Base-by-base conservation (phyloP, 2,797 vertebrate species). In the Propithecus perrieri region DNA sequence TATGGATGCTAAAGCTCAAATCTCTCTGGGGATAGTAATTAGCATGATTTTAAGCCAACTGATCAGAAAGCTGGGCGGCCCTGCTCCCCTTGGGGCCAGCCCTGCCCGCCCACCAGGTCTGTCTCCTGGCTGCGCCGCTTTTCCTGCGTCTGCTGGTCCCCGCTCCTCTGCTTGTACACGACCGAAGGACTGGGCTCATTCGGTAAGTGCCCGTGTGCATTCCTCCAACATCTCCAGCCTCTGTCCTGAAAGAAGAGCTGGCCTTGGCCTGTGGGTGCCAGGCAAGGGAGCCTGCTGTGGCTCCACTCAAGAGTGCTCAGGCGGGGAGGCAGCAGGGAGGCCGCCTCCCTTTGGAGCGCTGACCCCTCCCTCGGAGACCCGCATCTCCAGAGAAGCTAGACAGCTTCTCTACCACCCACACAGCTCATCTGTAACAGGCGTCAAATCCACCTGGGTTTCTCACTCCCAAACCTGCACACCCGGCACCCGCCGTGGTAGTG, bases 181-280 rank as follows among this genome's bases (percentile, higher is more conserved):
- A 14, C 75, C 1, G 4, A 18, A 24, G 48, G 35, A 2, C 61
- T 24, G 12, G 38, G 50, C 38, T 14, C 41, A n/a, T 69, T 14
- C 2, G 5, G 6, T 43, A 46, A n/a, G 30, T n/a, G 5, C 38
- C 15, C 6, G 15, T 38, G 9, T 85, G 63, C n/a, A 33, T 38
- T 67, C 6, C 83, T 53, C 33, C 26, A 46, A 28, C 5, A 12
- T 4, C 33, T 48, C 43, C 46, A 85, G 81, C 15, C 33, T 85
- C 61, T 33, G 38, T 57, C 55, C 78, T 48, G 75, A 67, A 50
- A 35, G 55, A 35, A 55, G 17, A 12, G 48, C 4, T 11, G 38
- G 50, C 18, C 33, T 9, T 6, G 86, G 12, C 12, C 61, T 7
- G 46, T 24, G 35, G n/a, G 46, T 33, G 8, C 74, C 0, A 0